phyloP scores from a whole-genome alignment of 2,888 invertebrate species.

The Drepana falcataria region DNA sequence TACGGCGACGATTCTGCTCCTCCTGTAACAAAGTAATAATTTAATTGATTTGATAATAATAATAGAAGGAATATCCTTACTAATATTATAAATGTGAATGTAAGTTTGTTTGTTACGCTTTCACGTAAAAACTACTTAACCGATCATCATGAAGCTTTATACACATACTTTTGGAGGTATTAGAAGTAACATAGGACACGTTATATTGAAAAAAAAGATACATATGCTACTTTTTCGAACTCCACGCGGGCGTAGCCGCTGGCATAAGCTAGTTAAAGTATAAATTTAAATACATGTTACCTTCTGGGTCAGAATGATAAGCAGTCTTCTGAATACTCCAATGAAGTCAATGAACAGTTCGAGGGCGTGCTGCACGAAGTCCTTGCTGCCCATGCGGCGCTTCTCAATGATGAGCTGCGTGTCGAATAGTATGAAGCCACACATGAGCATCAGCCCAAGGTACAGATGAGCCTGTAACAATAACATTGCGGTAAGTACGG shows the following conservation, averaged over 20 bases:
- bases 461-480: constrained; percentile 86
- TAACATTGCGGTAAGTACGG: background rate
- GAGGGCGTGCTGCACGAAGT: constrained; percentile 94
- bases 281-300: constrained; percentile 58
- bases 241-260: too few species aligned
- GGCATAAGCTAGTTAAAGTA: too few species aligned
- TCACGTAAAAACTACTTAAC: too few species aligned
- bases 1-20: constrained; percentile 72
- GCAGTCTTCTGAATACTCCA: constrained; percentile 93
- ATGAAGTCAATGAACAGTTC: constrained; percentile 97
- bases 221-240: too few species aligned
- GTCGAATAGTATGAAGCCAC: constrained; percentile 96
- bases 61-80: too few species aligned
- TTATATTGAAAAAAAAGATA: too few species aligned
- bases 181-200: background rate
- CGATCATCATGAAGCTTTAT: too few species aligned
- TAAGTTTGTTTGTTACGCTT: too few species aligned
- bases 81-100: too few species aligned
- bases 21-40: constrained; percentile 49
- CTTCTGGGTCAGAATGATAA: constrained; percentile 94
- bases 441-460: constrained; percentile 93
- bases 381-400: constrained; percentile 91
- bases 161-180: constrained; percentile 3
- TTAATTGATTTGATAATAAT: too few species aligned
- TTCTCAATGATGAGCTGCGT: constrained; percentile 98